Percentiles rank a stretch among this genome's conserved stretches.
phyloP scores from a whole-genome alignment of 1,140 invertebrate species.

The Aradophagus sp. region DNA sequence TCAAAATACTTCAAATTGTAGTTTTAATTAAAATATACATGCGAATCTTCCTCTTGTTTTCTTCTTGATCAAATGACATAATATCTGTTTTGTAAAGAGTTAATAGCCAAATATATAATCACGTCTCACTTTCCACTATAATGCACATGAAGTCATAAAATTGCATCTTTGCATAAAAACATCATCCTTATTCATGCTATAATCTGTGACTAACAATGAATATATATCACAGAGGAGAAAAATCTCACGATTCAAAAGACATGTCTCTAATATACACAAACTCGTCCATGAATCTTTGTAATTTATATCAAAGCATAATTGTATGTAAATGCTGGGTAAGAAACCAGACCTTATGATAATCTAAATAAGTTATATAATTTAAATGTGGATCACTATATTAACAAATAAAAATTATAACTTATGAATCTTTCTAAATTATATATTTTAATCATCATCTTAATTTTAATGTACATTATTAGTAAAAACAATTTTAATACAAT shows the following conservation, averaged over 20 bases:
- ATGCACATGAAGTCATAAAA: slow-evolving; percentile 37
- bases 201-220: slow-evolving; percentile 48
- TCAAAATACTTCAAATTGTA: no score
- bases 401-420: no score
- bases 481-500: no score
- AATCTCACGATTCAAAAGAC: slow-evolving; percentile 44
- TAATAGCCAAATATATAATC: slow-evolving; percentile 11
- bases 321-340: slow-evolving; percentile 28
- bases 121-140: slow-evolving; percentile 26
- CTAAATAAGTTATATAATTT: no score
- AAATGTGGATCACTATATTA: no score
- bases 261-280: slow-evolving; percentile 29
- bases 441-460: no score
- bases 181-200: slow-evolving; percentile 51
- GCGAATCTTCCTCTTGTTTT: slow-evolving; percentile 5
- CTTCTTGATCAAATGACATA: slow-evolving; percentile 14
- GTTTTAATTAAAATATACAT: no score
- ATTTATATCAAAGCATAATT: slow-evolving; percentile 18
- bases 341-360: no score
- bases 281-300: slow-evolving; percentile 29
- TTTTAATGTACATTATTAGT: no score
- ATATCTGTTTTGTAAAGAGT: slow-evolving; percentile 11
- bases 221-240: slow-evolving; percentile 37
- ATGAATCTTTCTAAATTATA: no score
- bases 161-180: slow-evolving; percentile 52